phyloP scores from a whole-genome alignment of 2,113 vertebrate species.

The Gnathonemus longibarbis region DNA sequence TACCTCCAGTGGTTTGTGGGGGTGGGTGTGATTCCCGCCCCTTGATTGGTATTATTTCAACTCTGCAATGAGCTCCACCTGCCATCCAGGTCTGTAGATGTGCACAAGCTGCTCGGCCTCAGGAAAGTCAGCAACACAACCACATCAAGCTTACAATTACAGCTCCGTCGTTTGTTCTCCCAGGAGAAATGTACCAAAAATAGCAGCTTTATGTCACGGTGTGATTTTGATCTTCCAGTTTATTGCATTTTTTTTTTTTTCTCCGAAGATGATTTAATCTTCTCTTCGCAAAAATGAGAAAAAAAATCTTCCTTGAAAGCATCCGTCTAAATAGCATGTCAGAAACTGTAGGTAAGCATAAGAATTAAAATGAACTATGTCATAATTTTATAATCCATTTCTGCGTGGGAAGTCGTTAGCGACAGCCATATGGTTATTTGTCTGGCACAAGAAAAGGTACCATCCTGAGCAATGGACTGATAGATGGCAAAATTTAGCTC shows the following conservation, averaged over 20 bases:
- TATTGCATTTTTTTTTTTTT: neutral
- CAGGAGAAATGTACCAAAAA: neutral
- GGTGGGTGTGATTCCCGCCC: neutral
- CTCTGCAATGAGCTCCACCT: neutral
- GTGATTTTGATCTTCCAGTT: neutral
- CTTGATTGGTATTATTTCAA: neutral
- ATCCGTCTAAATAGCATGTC: neutral
- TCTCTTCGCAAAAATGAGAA: neutral
- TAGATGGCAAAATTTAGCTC: neutral
- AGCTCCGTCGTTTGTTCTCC: conserved; percentile 6
- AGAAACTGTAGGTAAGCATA: neutral
- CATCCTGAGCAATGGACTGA: neutral
- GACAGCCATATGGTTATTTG: neutral
- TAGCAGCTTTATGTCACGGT: neutral
- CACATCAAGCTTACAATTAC: conserved; percentile 1
- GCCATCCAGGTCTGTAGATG: neutral
- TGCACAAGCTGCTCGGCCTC: neutral
- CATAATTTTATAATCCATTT: neutral
- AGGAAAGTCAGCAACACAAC: neutral
- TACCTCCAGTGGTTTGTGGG: neutral
- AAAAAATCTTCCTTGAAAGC: neutral
- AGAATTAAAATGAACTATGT: neutral
- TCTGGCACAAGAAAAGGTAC: no score
- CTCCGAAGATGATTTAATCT: neutral
- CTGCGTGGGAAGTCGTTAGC: neutral